phyloP scores from a whole-genome alignment of 2,113 vertebrate genomes.

The Chauna torquata region DNA sequence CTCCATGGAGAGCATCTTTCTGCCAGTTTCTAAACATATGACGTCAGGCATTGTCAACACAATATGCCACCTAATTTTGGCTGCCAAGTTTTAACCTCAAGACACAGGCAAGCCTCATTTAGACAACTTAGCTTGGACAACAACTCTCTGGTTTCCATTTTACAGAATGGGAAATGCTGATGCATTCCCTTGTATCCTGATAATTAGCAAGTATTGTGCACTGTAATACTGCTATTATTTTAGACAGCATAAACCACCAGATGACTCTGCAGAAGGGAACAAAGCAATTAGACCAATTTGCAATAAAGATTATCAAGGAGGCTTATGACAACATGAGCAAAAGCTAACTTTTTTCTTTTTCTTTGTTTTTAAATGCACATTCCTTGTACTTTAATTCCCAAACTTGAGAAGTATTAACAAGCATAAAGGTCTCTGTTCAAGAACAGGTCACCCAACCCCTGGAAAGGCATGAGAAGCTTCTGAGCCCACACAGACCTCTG shows the following conservation, averaged over 20 bases:
- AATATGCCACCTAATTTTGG: constrained; percentile 19
- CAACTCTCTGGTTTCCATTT: rapidly evolving
- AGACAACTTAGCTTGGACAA: not conserved
- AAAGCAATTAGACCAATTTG: not conserved
- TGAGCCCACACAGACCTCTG: not conserved
- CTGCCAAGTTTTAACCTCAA: constrained; percentile 22
- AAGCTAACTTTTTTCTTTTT: not conserved
- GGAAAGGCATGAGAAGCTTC: not conserved
- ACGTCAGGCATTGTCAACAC: not conserved
- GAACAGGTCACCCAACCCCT: not conserved
- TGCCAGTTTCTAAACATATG: not conserved
- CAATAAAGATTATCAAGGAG: not conserved
- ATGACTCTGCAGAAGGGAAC: not conserved
- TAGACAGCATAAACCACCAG: not conserved
- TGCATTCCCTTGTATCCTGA: not conserved
- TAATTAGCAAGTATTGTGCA: not conserved
- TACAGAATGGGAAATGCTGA: not conserved
- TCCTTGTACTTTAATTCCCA: not conserved
- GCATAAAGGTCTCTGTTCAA: not conserved
- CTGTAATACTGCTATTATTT: not conserved
- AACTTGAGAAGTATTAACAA: not conserved
- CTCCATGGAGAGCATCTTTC: not conserved
- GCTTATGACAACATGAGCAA: not conserved
- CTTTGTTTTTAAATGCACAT: not conserved
- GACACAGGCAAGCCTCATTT: not conserved